These are phyloP conservation scores for Tenthredo livida DNA, from an alignment of 2,888 invertebrate genomes.

Conservation along the genomic window DNA sequence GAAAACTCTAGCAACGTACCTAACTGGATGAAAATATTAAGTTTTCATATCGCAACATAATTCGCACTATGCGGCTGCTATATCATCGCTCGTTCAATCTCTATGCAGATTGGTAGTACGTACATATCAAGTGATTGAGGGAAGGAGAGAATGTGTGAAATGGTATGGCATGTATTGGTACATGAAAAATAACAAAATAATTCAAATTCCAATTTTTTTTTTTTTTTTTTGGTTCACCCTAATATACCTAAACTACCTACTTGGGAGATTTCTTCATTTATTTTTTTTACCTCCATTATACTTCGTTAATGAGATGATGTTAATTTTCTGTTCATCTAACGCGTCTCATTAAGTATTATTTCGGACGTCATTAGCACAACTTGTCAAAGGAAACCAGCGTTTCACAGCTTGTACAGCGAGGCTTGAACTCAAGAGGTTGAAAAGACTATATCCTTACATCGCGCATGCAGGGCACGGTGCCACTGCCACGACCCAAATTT, in stretches of 20 bases:
- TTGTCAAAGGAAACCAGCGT: background rate
- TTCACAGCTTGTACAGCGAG: background rate
- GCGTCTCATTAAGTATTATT: conserved; percentile 36
- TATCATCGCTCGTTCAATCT: conserved; percentile 63
- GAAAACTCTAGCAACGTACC: background rate
- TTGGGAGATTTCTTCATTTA: no score
- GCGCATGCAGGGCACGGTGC: background rate
- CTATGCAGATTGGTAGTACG: conserved; percentile 65
- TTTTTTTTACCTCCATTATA: background rate
- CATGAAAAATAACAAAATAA: background rate
- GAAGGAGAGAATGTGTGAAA: background rate
- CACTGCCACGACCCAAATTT: background rate
- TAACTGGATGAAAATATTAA: conserved; percentile 60
- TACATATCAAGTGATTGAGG: background rate
- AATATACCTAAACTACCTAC: no score
- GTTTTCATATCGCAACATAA: conserved; percentile 59
- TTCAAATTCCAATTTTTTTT: background rate
- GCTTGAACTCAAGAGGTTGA: conserved; percentile 24
- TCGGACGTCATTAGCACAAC: conserved; percentile 25
- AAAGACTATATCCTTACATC: conserved; percentile 18
- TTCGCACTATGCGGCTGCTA: conserved; percentile 46
- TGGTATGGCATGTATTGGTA: background rate
- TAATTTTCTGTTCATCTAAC: conserved; percentile 2
- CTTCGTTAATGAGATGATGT: conserved; percentile 37
- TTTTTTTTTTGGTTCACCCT: no score